A percentile compares a stretch with the other conserved stretches of the same genome.
Evolutionary conservation across 30 jellyfish, hydroid and myxozoan species (phyloP).

Genomic region (Phacellophora camtschatica): DNA sequence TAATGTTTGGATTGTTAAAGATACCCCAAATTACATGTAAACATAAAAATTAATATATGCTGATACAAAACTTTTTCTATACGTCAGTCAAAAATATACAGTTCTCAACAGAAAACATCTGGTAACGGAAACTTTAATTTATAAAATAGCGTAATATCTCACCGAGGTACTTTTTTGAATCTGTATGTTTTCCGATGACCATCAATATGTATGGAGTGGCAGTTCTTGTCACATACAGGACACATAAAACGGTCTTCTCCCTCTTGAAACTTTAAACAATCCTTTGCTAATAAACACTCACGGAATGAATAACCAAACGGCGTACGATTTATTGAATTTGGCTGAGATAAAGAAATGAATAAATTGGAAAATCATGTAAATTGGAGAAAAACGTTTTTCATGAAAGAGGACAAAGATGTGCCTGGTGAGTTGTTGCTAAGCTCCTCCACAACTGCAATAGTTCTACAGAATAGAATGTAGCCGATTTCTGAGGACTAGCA

Average conservation of each 20-base stretch:
- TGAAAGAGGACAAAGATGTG: background rate
- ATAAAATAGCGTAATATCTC: no score
- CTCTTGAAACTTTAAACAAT: background rate
- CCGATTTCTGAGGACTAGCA: slow-evolving; percentile 5
- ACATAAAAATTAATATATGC: no score
- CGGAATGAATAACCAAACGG: slow-evolving; percentile 1
- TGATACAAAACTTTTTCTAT: no score
- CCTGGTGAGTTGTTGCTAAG: slow-evolving; percentile 6
- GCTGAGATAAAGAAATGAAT: background rate
- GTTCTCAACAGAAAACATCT: no score
- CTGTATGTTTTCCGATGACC: slow-evolving; percentile 15
- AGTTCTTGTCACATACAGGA: slow-evolving; percentile 8
- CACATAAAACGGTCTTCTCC: slow-evolving; percentile 2
- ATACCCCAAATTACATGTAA: no score
- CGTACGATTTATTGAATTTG: background rate
- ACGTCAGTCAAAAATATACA: no score
- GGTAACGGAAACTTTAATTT: no score
- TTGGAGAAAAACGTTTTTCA: background rate
- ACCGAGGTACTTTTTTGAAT: slow-evolving; percentile 15
- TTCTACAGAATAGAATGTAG: background rate
- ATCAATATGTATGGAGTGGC: slow-evolving; percentile 16
- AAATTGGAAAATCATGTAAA: background rate
- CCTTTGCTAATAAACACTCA: background rate
- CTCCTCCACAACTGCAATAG: slow-evolving; percentile 2
- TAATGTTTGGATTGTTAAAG: no score